Percentiles rank a stretch among this genome's conserved stretches.
Conservation (phyloP, 1,140 invertebrate genomes). For the Drosophila repletoides region DNA sequence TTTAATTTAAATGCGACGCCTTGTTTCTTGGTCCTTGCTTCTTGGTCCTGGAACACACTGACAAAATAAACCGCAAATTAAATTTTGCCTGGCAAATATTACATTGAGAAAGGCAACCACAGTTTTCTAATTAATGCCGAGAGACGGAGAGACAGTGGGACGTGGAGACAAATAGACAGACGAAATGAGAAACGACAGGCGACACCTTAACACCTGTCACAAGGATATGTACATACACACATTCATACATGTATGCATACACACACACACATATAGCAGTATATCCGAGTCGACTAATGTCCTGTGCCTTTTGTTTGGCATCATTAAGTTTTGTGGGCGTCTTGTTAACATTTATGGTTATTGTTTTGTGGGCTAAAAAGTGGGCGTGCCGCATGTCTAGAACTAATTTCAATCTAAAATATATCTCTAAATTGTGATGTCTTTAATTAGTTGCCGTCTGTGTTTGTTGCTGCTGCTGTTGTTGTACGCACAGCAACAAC, state of each 20-base stretch:
- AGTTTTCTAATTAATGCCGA: constrained; percentile 68
- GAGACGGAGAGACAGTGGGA: constrained; percentile 1
- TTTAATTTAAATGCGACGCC: constrained; percentile 44
- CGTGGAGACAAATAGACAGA: constrained; percentile 12
- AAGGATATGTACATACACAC: constrained; percentile 14
- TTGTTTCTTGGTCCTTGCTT: not conserved
- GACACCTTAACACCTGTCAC: constrained; percentile 75
- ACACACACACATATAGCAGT: not conserved
- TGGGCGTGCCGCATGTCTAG: constrained; percentile 45
- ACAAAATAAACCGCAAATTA: constrained; percentile 63
- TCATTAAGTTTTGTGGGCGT: constrained; percentile 68
- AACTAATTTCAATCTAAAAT: constrained; percentile 28
- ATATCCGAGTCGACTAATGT: not conserved
- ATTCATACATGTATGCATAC: not conserved
- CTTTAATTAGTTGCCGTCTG: constrained; percentile 21
- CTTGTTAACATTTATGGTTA: constrained; percentile 79
- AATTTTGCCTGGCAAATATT: constrained; percentile 66
- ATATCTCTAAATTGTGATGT: not conserved
- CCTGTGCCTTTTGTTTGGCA: constrained; percentile 50
- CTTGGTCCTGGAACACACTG: not conserved
- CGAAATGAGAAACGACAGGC: constrained; percentile 15
- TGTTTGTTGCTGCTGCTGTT: not conserved
- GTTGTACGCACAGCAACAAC: not conserved
- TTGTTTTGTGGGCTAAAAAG: constrained; percentile 39
- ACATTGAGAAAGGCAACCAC: constrained; percentile 44